These are phyloP conservation scores for Iselma pallidipennis DNA, from an alignment of 2,888 invertebrate species.

Conservation along the genomic window DNA sequence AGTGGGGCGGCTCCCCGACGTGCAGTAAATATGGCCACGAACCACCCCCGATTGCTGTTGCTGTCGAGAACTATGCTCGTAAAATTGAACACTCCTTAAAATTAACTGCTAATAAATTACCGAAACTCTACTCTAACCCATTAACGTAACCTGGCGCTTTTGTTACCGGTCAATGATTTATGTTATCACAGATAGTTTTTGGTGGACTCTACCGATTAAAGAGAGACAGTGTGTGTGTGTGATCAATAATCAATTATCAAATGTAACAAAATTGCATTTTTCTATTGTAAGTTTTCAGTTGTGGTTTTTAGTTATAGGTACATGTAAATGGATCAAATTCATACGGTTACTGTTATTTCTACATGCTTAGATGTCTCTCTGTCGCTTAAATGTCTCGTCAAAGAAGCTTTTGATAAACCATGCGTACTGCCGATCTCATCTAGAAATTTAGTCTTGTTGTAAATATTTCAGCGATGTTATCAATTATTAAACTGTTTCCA, in stretches of 20 bases:
- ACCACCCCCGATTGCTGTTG: conserved; percentile 34
- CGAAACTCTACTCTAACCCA: conserved; percentile 40
- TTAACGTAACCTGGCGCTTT: conserved; percentile 46
- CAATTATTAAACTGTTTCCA: not conserved
- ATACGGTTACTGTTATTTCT: conserved; percentile 42
- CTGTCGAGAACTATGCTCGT: conserved; percentile 44
- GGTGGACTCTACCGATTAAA: conserved; percentile 4
- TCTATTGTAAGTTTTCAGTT: too few relatives aligned
- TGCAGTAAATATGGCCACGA: conserved; percentile 43
- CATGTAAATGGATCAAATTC: conserved; percentile 28
- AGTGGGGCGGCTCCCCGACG: conserved; percentile 33
- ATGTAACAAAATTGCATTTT: too few relatives aligned
- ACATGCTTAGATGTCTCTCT: conserved; percentile 41
- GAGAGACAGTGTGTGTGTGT: not conserved
- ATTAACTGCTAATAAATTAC: conserved; percentile 56
- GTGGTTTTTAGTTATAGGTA: too few relatives aligned
- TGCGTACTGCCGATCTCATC: conserved; percentile 47
- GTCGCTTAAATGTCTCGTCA: conserved; percentile 42
- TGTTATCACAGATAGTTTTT: conserved; percentile 19
- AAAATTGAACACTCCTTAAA: conserved; percentile 55
- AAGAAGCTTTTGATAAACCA: conserved; percentile 51
- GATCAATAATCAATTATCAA: conserved; percentile 8
- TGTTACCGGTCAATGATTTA: conserved; percentile 41
- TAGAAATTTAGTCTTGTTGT: conserved; percentile 38
- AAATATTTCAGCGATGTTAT: conserved; percentile 19